A percentile compares a stretch with the other conserved stretches of the same genome.
phyloP scores from a whole-genome alignment of 2,113 vertebrate species.

The Scytalopus superciliaris region DNA sequence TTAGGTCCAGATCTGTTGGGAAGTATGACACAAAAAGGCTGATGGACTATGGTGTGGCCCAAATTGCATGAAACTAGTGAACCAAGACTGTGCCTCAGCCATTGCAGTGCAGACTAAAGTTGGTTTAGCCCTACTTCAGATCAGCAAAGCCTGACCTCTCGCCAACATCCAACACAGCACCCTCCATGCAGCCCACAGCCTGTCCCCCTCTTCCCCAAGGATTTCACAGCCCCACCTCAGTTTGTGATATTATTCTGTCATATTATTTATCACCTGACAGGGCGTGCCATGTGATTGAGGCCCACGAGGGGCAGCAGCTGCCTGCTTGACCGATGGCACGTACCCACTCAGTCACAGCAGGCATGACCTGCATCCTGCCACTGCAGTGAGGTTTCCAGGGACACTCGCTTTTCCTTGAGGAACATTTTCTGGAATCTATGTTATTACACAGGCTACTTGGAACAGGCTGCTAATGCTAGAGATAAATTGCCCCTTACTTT shows the following conservation, averaged over 20 bases:
- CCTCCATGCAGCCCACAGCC: not conserved
- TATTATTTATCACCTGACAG: not conserved
- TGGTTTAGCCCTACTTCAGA: not conserved
- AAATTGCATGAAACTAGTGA: not conserved
- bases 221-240: not conserved
- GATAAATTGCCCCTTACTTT: not conserved
- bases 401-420: not conserved
- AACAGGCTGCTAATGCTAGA: not conserved
- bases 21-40: not conserved
- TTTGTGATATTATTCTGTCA: not conserved
- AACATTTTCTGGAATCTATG: not conserved
- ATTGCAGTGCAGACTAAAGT: not conserved
- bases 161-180: not conserved
- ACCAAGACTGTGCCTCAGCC: not conserved
- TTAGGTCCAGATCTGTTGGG: not conserved
- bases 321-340: accelerated
- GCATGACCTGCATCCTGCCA: not conserved
- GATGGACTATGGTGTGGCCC: not conserved
- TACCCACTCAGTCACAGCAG: not conserved
- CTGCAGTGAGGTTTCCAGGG: not conserved
- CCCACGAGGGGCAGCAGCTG: not conserved
- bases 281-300: accelerated
- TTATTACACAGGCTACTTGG: not conserved
- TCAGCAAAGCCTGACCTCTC: not conserved
- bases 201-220: not conserved